Conservation (phyloP, 2,797 vertebrate genomes). For the Rhinella marina region DNA sequence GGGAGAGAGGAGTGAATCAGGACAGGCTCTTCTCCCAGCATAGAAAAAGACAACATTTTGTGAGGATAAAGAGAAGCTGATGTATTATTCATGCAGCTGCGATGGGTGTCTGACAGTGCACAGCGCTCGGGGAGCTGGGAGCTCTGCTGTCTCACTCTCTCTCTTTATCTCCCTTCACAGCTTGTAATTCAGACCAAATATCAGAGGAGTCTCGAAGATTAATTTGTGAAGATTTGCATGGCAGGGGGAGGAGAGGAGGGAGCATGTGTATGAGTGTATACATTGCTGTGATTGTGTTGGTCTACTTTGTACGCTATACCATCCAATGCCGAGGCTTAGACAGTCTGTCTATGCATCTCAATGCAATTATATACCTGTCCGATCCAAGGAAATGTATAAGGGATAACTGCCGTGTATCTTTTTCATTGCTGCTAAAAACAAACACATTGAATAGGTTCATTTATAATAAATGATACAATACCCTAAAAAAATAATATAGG, state of each 20-base stretch:
- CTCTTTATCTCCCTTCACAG: conserved; percentile 79
- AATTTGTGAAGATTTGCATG: conserved; percentile 81
- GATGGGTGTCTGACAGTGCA: conserved; percentile 59
- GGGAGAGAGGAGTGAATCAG: conserved; percentile 31
- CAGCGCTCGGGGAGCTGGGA: conserved; percentile 56
- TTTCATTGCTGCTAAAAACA: neutral
- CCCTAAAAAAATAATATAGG: neutral
- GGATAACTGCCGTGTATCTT: neutral
- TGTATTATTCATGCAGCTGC: conserved; percentile 57
- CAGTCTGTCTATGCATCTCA: neutral
- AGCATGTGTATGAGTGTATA: conserved; percentile 64
- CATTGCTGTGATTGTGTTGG: conserved; percentile 35
- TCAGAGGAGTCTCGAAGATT: conserved; percentile 79
- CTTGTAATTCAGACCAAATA: conserved; percentile 81
- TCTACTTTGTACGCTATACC: conserved; percentile 23
- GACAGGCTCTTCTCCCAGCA: conserved; percentile 34
- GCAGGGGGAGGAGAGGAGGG: conserved; percentile 63
- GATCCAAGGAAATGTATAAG: too few species aligned
- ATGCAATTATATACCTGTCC: neutral
- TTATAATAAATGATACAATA: neutral
- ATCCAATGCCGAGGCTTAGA: neutral
- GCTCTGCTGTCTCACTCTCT: conserved; percentile 57
- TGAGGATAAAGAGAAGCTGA: conserved; percentile 55
- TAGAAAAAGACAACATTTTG: conserved; percentile 52
- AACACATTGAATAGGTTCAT: neutral